phyloP scores from a whole-genome alignment of 2,113 vertebrate genomes.

The Periophthalmus modestus region DNA sequence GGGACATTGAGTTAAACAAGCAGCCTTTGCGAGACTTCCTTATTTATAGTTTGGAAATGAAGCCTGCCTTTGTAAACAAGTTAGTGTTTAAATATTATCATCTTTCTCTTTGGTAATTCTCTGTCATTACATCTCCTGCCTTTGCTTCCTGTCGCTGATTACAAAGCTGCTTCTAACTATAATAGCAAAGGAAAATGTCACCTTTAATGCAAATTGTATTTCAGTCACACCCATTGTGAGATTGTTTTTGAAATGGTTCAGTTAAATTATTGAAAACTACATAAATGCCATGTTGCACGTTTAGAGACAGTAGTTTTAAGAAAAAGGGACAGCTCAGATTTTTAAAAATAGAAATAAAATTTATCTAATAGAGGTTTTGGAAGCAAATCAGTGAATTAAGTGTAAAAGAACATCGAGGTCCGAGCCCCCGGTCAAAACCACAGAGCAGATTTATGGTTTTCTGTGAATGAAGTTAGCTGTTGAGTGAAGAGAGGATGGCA shows the following conservation, averaged over 20 bases:
- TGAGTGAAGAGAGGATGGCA: background rate
- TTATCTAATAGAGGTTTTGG: too few relatives aligned
- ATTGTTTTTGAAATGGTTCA: background rate
- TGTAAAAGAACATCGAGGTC: too few relatives aligned
- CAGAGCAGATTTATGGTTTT: background rate
- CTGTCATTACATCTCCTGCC: constrained; percentile 33
- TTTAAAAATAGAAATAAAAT: too few relatives aligned
- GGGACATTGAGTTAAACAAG: constrained; percentile 67
- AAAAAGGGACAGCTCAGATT: too few relatives aligned
- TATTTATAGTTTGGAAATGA: constrained; percentile 69
- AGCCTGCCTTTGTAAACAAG: constrained; percentile 69
- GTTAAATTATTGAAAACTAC: background rate
- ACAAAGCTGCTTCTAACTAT: constrained; percentile 30
- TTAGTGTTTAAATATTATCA: constrained; percentile 42
- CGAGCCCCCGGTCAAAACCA: too few relatives aligned
- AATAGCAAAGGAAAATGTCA: constrained; percentile 27
- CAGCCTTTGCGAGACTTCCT: constrained; percentile 55
- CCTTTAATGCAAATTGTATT: background rate
- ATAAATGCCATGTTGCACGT: background rate
- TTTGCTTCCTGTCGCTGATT: constrained; percentile 33
- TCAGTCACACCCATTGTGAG: background rate
- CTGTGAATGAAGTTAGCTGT: background rate
- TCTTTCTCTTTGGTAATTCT: constrained; percentile 24
- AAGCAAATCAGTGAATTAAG: too few relatives aligned
- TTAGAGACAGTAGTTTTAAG: too few relatives aligned